A percentile compares a stretch with the other conserved stretches of the same genome.
Conservation (phyloP, 2,888 invertebrate genomes). For the Mythimna impura region DNA sequence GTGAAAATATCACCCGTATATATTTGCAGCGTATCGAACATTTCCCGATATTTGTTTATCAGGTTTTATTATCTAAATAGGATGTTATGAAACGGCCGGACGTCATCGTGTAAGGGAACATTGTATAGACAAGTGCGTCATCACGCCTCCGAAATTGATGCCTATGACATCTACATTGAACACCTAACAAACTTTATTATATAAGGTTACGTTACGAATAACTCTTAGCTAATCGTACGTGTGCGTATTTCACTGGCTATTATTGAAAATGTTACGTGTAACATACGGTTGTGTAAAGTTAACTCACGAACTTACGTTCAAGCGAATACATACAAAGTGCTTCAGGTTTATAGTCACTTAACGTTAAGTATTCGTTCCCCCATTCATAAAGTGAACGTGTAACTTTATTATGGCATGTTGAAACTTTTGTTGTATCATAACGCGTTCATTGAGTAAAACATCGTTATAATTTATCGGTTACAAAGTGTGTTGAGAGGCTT, state of each 20-base stretch:
- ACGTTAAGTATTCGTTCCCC: slow-evolving; percentile 7
- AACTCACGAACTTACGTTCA: neutral
- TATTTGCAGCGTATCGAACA: slow-evolving; percentile 71
- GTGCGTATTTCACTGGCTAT: slow-evolving; percentile 29
- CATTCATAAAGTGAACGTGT: slow-evolving; percentile 41
- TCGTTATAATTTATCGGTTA: slow-evolving; percentile 14
- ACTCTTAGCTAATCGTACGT: slow-evolving; percentile 55
- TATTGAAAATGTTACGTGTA: slow-evolving; percentile 33
- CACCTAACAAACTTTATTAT: slow-evolving; percentile 56
- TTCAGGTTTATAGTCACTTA: slow-evolving; percentile 30
- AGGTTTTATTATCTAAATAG: slow-evolving; percentile 80
- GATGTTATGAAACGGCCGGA: slow-evolving; percentile 78
- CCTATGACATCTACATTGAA: slow-evolving; percentile 64
- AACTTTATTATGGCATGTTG: slow-evolving; percentile 32
- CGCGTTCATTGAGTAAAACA: slow-evolving; percentile 31
- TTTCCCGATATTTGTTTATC: slow-evolving; percentile 77
- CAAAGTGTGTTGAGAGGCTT: slow-evolving; percentile 11
- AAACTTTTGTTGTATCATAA: slow-evolving; percentile 25
- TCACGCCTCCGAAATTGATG: slow-evolving; percentile 71
- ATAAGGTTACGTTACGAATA: slow-evolving; percentile 58
- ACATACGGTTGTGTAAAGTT: slow-evolving; percentile 18
- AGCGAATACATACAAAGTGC: slow-evolving; percentile 6
- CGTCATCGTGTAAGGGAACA: slow-evolving; percentile 78
- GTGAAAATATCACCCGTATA: slow-evolving; percentile 73
- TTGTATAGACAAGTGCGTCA: slow-evolving; percentile 78